Base-by-base conservation (phyloP, 64 coral and sea anemone genomes). In the Exaiptasia diaphana region DNA sequence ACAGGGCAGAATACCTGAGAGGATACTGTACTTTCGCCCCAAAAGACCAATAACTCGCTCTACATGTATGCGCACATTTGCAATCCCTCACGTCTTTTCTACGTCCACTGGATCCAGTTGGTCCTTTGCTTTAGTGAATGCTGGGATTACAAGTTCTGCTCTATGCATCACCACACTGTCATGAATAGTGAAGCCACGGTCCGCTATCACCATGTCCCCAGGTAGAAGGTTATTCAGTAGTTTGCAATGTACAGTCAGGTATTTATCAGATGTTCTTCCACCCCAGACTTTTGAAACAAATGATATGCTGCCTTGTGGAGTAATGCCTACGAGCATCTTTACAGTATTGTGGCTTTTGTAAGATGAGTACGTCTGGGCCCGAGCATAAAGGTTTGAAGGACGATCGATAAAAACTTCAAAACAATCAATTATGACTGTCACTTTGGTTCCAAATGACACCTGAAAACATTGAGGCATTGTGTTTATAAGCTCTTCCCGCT, bases 31-130 rank as follows among this genome's bases (percentile, higher is more conserved):
- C 67, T 36, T 71, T 37, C 67, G 32, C 40, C 67, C n/a, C 39
- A 71, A 37, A 71, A 73, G 70, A 44, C 70, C 70, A 73, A 73
- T 73, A 41, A 73, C 70, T 41, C 41, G 37, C 27, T 73, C 70
- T 41, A 73, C 70, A 73, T 73, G 70, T 2, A 73, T 73, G 38
- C 41, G 70, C n/a, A 73, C 70, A 73, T 73, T 73, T 17, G 40
- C 70, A 3, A 73, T 73, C 24, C 70, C 38, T 25, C 39, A 29
- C 28, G 67, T 71, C 23, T 0, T 38, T 71, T 71, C 67, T 37
- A 71, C 67, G 40, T 71, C 67, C 67, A 71, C 32, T 39, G 67
- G 67, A 37, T 71, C 67, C 67, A 71, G 67, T 43, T 71, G 67
- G 10, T 71, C 38, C 40, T 71, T 71, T 35, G 29, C 67, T 24